A percentile compares a stretch with the other conserved stretches of the same genome.
These are phyloP conservation scores for Sisor rabdophorus DNA, from an alignment of 2,113 vertebrate species.

Conservation along the genomic window DNA sequence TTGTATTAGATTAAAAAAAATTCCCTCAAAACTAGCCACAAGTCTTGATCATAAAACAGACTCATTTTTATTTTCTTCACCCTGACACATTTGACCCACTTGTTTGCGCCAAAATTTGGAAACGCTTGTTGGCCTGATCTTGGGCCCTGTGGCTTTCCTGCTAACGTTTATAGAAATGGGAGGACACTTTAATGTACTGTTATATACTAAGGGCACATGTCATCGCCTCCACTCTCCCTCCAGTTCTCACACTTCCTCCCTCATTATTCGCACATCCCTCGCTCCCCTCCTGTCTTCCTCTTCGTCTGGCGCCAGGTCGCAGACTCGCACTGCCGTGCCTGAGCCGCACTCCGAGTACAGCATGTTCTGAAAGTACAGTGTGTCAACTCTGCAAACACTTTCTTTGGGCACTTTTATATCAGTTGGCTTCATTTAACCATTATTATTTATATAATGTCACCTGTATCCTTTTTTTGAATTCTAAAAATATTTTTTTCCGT, in stretches of 20 bases:
- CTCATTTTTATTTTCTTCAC: slow-evolving; percentile 60
- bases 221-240: slow-evolving; percentile 51
- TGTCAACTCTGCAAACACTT: slow-evolving; percentile 7
- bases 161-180: slow-evolving; percentile 63
- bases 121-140: slow-evolving; percentile 49
- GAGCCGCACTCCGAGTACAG: slow-evolving; percentile 24
- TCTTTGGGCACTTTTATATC: not conserved
- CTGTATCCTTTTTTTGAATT: not conserved
- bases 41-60: slow-evolving; percentile 62
- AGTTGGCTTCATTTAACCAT: too few species aligned
- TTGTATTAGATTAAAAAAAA: slow-evolving; percentile 66
- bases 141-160: slow-evolving; percentile 48
- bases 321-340: slow-evolving; percentile 4
- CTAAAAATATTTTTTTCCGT: not conserved
- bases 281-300: slow-evolving; percentile 42
- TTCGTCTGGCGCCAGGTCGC: slow-evolving; percentile 31
- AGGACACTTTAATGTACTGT: slow-evolving; percentile 63
- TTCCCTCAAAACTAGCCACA: slow-evolving; percentile 60
- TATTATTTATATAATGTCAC: not conserved
- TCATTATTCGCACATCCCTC: slow-evolving; percentile 50
- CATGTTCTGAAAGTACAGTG: slow-evolving; percentile 19
- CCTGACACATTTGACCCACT: slow-evolving; percentile 63
- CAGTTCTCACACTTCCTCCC: slow-evolving; percentile 39
- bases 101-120: slow-evolving; percentile 61
- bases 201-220: slow-evolving; percentile 54